Conservation (phyloP, 2,888 invertebrate genomes). For the Sicus ferrugineus region DNA sequence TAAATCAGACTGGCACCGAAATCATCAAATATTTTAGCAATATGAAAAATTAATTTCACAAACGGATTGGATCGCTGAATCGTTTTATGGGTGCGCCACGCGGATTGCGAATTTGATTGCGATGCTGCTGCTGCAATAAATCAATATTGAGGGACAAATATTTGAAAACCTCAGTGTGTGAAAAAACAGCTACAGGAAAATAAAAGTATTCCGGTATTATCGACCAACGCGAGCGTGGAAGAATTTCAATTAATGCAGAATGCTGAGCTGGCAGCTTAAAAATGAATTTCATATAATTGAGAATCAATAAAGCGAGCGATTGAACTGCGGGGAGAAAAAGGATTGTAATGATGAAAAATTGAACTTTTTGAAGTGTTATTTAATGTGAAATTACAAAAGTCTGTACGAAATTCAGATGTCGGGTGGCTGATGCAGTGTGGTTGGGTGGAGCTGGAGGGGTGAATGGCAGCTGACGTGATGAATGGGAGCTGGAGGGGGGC, state of each 20-base stretch:
- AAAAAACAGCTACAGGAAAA: neutral
- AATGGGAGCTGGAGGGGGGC: too few relatives aligned
- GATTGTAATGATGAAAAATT: neutral
- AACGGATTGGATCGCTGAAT: neutral
- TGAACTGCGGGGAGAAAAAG: neutral
- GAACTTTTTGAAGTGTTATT: too few relatives aligned
- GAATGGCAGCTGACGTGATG: too few relatives aligned
- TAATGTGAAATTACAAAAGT: too few relatives aligned
- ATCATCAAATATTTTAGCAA: constrained; percentile 25
- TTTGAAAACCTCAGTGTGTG: neutral
- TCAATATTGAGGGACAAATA: constrained; percentile 1
- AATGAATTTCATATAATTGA: constrained; percentile 13
- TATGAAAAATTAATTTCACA: constrained; percentile 20
- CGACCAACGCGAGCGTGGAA: neutral
- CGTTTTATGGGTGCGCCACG: neutral
- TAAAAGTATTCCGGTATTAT: neutral
- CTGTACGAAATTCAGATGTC: too few relatives aligned
- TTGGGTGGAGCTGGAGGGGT: too few relatives aligned
- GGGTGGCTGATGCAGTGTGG: too few relatives aligned
- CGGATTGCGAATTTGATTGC: neutral
- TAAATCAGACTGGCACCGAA: constrained; percentile 20
- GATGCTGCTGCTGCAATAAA: neutral
- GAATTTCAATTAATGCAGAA: constrained; percentile 7
- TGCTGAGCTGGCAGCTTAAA: constrained; percentile 20
- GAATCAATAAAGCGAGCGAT: constrained; percentile 20